Evolutionary conservation across 2,113 vertebrate species (phyloP), one percentile per base, ranked within the genome.

Genomic region (Nycticebus coucang): DNA sequence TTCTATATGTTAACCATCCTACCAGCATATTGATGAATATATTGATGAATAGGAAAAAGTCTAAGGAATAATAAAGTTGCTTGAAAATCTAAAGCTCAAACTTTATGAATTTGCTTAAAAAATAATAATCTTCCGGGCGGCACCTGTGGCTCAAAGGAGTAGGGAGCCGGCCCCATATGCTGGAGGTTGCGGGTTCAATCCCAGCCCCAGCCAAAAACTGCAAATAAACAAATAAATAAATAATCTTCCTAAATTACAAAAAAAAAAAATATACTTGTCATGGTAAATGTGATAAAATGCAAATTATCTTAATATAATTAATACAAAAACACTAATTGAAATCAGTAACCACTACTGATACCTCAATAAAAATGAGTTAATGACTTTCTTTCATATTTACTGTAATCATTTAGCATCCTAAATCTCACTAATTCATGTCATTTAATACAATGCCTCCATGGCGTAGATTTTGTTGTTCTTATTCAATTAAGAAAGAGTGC

Each of bases 71-170:
- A 74, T 94, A 26, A 89, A 64, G 24, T 64, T 59, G 19, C 13
- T 82, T 94, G 81, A 93, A 79, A 94, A 77, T 75, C 12, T 59
- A 79, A 85, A 62, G 26, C 30, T 91, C 68, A 69, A 37, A 69
- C 93, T 53, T 75, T 90, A 87, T 71, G 4, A 96, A 62, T 92
- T 80, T 92, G 2, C 8, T 83, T 87, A 91, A 90, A 71, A 41
- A 90, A 77, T 87, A 89, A 80, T 89, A 83, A 72, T 93, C 11
- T 53, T 91, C 69, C 85, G 41, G 41, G 41, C 41, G 41, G 41
- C 41, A 41, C 41, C 41, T 41, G 41, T 41, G 41, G 41, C 41
- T 41, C 41, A 41, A 41, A 41, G 41, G 41, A 41, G 41, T 41
- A 41, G 41, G 3, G 41, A 41, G 5, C 41, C 5, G 41, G 41